Evolutionary conservation across 1,140 invertebrate genomes (phyloP), one percentile per base, ranked within the genome.

Genomic region (Calosoma granatense): DNA sequence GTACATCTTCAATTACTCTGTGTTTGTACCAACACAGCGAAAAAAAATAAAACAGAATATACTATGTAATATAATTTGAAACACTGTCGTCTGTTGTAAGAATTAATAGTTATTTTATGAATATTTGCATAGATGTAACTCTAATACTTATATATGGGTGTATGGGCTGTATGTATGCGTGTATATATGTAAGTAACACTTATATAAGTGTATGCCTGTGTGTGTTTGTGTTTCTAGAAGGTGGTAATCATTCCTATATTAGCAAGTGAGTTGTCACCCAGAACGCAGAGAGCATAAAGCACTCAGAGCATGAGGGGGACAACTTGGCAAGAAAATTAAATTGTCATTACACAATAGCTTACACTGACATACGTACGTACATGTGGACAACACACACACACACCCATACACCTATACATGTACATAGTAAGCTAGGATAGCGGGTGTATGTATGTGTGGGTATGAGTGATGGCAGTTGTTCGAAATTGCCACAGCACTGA

Each of bases 381-480:
- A 30, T 47, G 6, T 17, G 6, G 3, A 47, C 41, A 47, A 47
- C 4, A 17, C 9, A 12, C 4, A 17, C 41, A 47, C 4, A 47
- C 41, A 47, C 3, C 6, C 4, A 30, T 30, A 6, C 14, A 14
- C 26, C 14, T 4, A 6, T 30, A 11, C 17, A 47, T 3, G 15
- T 9, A 47, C 41, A 17, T 17, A 17, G 17, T 11, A 47, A 9
- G 41, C 4, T 47, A 47, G 41, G 15, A 9, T 6, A n/a, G 22
- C 22, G 22, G 14, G 20, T 23, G 53, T n/a, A n/a, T 23, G 53
- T 6, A n/a, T 12, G 22, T 4, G 53, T 26, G 14, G 22, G 22
- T 54, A 23, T 54, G 26, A 54, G 22, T 54, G 53, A 54, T 54
- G 53, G 53, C 53, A 54, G 53, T 54, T 54, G 53, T 54, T 26